phyloP scores from a whole-genome alignment of 2,888 invertebrate genomes.

The Malthinus seriepunctatus region DNA sequence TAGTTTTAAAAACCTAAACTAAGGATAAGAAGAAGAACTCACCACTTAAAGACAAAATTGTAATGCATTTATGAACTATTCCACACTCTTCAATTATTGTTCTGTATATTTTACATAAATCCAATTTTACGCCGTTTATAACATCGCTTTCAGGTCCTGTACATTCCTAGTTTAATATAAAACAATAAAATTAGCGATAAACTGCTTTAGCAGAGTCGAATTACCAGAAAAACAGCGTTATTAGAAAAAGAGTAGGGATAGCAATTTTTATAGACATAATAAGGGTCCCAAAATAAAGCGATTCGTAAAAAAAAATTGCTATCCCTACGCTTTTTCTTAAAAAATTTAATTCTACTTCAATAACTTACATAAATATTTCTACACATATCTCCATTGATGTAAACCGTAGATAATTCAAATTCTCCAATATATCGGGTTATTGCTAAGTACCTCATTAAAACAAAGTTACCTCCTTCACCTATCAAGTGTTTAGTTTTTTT shows the following conservation, averaged over 20 bases:
- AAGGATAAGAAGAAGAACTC: conserved; percentile 24
- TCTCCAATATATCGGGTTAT: conserved; percentile 59
- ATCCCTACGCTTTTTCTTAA: too few relatives aligned
- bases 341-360: not conserved
- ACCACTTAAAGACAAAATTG: conserved; percentile 61
- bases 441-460: conserved; percentile 64
- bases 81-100: conserved; percentile 62
- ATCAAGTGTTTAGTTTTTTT: conserved; percentile 58
- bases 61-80: conserved; percentile 58
- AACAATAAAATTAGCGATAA: too few relatives aligned
- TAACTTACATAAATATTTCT: conserved; percentile 64
- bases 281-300: too few relatives aligned
- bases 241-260: too few relatives aligned
- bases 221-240: too few relatives aligned
- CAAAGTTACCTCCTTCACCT: conserved; percentile 66
- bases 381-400: conserved; percentile 64
- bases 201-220: too few relatives aligned
- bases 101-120: conserved; percentile 63
- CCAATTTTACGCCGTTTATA: conserved; percentile 58
- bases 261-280: too few relatives aligned
- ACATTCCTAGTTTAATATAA: conserved; percentile 51
- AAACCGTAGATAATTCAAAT: conserved; percentile 60
- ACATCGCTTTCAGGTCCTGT: conserved; percentile 58
- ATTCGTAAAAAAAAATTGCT: too few relatives aligned
- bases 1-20: not conserved